Conservation (phyloP, 1,140 invertebrate genomes). For the Caerostris extrusa region DNA sequence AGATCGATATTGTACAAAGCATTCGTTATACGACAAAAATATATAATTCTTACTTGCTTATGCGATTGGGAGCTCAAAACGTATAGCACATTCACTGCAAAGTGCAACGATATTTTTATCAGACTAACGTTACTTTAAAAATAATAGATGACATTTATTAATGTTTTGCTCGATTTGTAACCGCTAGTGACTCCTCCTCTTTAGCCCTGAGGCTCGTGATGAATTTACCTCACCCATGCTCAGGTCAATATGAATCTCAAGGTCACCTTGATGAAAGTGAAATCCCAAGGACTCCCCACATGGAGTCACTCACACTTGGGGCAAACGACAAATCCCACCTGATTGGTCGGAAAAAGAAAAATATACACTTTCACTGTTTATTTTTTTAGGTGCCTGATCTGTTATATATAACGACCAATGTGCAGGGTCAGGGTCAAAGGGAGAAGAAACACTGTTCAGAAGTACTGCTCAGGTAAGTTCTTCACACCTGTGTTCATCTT, state of each 20-base stretch:
- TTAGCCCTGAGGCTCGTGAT: neutral
- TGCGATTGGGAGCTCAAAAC: no score
- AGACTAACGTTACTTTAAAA: neutral
- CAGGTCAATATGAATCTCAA: conserved; percentile 40
- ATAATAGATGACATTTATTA: conserved; percentile 15
- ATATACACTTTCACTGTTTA: conserved; percentile 51
- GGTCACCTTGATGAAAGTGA: conserved; percentile 66
- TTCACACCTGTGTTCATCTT: neutral
- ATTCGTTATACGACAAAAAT: no score
- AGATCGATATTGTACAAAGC: no score
- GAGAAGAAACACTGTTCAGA: neutral
- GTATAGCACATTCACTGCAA: neutral
- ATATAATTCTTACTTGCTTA: no score
- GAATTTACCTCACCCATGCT: conserved; percentile 9
- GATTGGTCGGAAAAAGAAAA: conserved; percentile 58
- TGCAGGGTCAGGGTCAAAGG: conserved; percentile 55
- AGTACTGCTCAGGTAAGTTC: conserved; percentile 7
- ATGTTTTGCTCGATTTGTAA: neutral
- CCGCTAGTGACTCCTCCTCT: conserved; percentile 29
- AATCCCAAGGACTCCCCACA: conserved; percentile 40
- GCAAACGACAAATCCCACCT: conserved; percentile 62
- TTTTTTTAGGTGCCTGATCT: conserved; percentile 53
- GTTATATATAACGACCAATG: conserved; percentile 63
- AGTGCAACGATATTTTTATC: neutral
- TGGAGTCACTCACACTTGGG: conserved; percentile 57